Conservation (phyloP, 2,797 vertebrate species). For the Bovichtus diacanthus region DNA sequence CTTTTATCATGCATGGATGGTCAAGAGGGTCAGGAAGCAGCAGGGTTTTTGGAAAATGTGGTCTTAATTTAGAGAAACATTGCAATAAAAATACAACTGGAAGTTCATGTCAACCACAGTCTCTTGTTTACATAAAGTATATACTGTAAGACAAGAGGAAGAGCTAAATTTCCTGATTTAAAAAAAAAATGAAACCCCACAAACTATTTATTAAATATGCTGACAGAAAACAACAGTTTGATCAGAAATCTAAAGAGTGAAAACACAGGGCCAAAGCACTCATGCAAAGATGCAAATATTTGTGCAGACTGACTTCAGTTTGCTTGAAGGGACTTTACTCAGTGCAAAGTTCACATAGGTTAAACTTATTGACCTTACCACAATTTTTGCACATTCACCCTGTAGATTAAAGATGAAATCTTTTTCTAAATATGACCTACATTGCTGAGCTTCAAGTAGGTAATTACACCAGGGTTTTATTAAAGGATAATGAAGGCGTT, state of each 20-base stretch:
- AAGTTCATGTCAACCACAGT: neutral
- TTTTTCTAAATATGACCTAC: neutral
- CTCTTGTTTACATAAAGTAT: neutral
- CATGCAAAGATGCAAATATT: slow-evolving; percentile 4
- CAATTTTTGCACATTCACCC: neutral
- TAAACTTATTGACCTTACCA: slow-evolving; percentile 7
- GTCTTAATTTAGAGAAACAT: slow-evolving; percentile 7
- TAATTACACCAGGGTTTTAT: neutral
- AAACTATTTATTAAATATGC: too few relatives aligned
- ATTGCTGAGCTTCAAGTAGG: too few relatives aligned
- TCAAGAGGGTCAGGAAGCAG: slow-evolving; percentile 7
- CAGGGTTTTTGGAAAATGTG: slow-evolving; percentile 38
- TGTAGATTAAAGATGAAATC: neutral
- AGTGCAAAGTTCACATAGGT: slow-evolving; percentile 27
- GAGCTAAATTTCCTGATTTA: neutral
- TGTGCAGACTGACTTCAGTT: neutral
- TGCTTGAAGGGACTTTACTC: slow-evolving; percentile 10
- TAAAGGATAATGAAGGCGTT: neutral
- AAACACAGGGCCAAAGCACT: too few relatives aligned
- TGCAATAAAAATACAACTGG: slow-evolving; percentile 12
- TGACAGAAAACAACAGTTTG: neutral
- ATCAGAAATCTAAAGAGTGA: neutral
- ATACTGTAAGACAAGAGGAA: neutral
- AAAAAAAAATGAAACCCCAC: too few relatives aligned
- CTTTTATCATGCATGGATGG: neutral